Base-by-base conservation (phyloP, 2,113 vertebrate species). In the Neodontobutis hainanensis region DNA sequence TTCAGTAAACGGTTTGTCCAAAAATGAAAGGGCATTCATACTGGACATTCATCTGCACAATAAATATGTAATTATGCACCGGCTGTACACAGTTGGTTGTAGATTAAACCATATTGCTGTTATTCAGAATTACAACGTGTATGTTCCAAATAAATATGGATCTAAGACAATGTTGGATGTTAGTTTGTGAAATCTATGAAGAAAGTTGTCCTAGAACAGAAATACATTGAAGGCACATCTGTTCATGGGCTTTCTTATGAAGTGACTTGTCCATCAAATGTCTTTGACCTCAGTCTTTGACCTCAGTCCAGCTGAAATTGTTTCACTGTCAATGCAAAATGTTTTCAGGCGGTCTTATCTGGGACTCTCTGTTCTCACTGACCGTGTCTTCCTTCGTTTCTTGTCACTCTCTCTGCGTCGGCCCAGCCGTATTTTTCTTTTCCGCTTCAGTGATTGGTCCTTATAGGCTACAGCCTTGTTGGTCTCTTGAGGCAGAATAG, bases 361-460 rank as follows among this genome's bases (percentile, higher is more conserved):
- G 4, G 40, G 66, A 11, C 61, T 68, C 51, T 48, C 47, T 46
- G 58, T 63, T 57, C 64, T 60, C 60, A 88, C 60, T 0, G 95
- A 93, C 0, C 96, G 92, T 27, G 93, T 87, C 64, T 94, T 62
- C 61, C 95, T 92, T 60, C 94, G 94, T 78, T 94, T 95, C 91
- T 96, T 95, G 42, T 96, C 94, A n/a, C 93, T 94, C 7, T 95
- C 94, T 88, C 93, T 94, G 52, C 95, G 94, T 68, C 95, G 94
- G 3, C 95, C 95, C 8, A 92, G 88, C 57, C 96, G 95, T 14
- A 93, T 92, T 87, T 97, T 98, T 90, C 96, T 99, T 81, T 96
- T 98, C 92, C 95, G 85, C 89, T 95, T 97, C 32, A 93, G 82
- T 0, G 94, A 93, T 77, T 95, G 95, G 70, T 97, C 95, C 74